Evolutionary conservation across 1,140 invertebrate species (phyloP), one percentile per base, ranked within the genome.

Genomic region (Harpegnathos saltator): DNA sequence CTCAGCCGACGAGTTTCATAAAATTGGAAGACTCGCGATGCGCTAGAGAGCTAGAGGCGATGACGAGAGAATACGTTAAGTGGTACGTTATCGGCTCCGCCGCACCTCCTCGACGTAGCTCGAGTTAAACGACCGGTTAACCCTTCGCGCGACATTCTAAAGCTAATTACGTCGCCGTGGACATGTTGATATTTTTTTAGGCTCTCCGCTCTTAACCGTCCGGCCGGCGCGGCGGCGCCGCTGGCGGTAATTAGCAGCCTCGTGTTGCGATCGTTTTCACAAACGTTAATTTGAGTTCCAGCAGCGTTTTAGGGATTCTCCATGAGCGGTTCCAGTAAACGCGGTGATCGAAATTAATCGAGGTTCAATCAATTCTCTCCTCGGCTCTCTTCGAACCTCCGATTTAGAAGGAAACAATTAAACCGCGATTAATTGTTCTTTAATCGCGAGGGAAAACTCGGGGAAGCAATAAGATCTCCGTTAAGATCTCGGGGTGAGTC

Each of bases 61-160:
- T 59, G 56, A 74, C 22, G 54, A 17, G 14, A 12, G 19, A 75
- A 75, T 65, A 65, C 19, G 26, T 52, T 65, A 68, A 44, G 38
- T 44, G 38, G 50, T n/a, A 0, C 62, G 62, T n/a, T n/a, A 33
- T 26, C 17, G 71, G 17, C 38, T n/a, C n/a, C n/a, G n/a, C 1
- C 26, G 50, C 33, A 22, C 63, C 24, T 19, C 12, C n/a, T 14
- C 0, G 26, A 68, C 1, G 26, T 24, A 24, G 17, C 22, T 78
- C 38, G 7, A 26, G 17, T 22, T 54, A 33, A 19, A 77, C 33
- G 22, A 17, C 17, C 24, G 15, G 22, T 61, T 74, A 48, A 74
- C 15, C 33, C 58, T 61, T 44, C 19, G 1, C 33, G 22, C 7
- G 17, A 63, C 63, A 26, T 50, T n/a, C 58, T n/a, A n/a, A n/a